These are phyloP conservation scores for Metopia argyrocephala DNA, from an alignment of 2,888 invertebrate genomes.

Conservation along the genomic window DNA sequence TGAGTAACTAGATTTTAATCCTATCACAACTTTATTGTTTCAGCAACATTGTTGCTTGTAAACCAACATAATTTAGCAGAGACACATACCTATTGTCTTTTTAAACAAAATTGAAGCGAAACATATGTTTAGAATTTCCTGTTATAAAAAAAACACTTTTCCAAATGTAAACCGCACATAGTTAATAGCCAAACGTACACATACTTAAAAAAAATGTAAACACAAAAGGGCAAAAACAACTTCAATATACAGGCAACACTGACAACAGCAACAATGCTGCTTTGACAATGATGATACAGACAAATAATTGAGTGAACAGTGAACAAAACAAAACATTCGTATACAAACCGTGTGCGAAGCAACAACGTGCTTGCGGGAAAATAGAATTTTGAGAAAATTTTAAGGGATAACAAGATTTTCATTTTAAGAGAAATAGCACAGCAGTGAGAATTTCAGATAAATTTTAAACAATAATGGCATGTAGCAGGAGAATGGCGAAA, in stretches of 20 bases:
- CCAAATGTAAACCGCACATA: conserved; percentile 33
- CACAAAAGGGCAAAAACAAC: conserved; percentile 1
- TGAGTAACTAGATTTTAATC: too few species aligned
- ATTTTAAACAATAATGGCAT: neutral
- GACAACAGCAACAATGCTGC: conserved; percentile 33
- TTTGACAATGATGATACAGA: conserved; percentile 19
- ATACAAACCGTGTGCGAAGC: conserved; percentile 42
- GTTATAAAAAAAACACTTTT: conserved; percentile 25
- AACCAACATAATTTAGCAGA: neutral
- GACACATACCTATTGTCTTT: neutral
- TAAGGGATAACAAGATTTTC: too few species aligned
- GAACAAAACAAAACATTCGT: conserved; percentile 37
- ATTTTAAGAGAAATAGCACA: conserved; percentile 3
- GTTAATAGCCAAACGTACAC: conserved; percentile 1
- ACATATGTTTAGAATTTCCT: conserved; percentile 44
- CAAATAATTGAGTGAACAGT: conserved; percentile 19
- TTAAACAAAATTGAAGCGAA: neutral
- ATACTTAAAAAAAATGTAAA: conserved; percentile 19
- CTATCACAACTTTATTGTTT: conserved; percentile 13
- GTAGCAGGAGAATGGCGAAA: neutral
- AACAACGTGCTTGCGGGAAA: conserved; percentile 60
- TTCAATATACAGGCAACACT: conserved; percentile 30
- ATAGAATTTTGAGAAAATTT: neutral
- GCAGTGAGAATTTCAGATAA: conserved; percentile 23
- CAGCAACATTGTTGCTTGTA: neutral